Evolutionary conservation across 2,797 vertebrate species (phyloP).

Genomic region (Adelosebastes latens): DNA sequence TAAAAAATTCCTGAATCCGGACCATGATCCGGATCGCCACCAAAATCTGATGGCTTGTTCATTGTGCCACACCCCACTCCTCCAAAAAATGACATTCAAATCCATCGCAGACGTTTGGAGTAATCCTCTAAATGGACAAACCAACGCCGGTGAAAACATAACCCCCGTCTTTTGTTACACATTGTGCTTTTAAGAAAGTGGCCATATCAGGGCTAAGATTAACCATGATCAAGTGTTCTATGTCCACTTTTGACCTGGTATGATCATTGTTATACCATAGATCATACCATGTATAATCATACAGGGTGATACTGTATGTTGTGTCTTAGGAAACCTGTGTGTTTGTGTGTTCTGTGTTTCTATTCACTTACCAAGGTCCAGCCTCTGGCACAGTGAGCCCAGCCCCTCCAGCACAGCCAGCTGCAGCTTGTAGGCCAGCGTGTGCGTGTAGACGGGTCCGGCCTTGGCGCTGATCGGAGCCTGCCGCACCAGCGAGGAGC

Average conservation of each 20-base stretch:
- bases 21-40: too few relatives aligned
- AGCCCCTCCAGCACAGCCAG: conserved; percentile 91
- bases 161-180: too few relatives aligned
- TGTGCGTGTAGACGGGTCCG: conserved; percentile 90
- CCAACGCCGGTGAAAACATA: too few relatives aligned
- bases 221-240: not conserved
- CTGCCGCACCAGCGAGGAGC: conserved; percentile 85
- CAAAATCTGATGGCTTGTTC: too few relatives aligned
- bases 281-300: not conserved
- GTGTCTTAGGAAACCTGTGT: not conserved
- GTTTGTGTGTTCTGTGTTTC: not conserved
- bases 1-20: too few relatives aligned
- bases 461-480: conserved; percentile 88
- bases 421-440: conserved; percentile 92
- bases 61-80: too few relatives aligned
- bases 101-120: too few relatives aligned
- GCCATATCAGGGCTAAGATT: not conserved
- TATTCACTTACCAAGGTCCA: conserved; percentile 88
- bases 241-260: not conserved
- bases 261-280: not conserved
- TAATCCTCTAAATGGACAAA: too few relatives aligned
- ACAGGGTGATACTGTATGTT: not conserved
- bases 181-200: not conserved
- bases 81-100: too few relatives aligned
- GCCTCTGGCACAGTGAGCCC: conserved; percentile 86